Evolutionary conservation across 92 coral and sea anemone genomes (phyloP), one percentile per base, ranked within the genome.

Genomic region (Palythoa heliodiscus): DNA sequence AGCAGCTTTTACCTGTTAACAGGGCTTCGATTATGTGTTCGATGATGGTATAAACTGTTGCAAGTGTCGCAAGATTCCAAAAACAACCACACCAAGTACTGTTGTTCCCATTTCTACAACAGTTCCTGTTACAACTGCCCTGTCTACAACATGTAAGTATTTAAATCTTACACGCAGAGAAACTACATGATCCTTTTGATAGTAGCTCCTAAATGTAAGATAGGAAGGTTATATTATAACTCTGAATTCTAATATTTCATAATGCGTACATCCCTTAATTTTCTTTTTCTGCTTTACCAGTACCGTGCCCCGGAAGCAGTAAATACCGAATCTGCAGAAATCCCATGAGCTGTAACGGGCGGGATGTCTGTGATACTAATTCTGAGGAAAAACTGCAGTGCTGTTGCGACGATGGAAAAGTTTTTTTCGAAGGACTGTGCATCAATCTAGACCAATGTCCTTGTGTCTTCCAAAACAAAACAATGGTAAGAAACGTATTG

Each of bases 381-480:
- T 90, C 93, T 17, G 82, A 55, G 25, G 85, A 83, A 17, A 71
- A 72, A 25, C 76, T 90, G 90, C 82, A 87, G 52, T 90, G 93
- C 72, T 90, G 93, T 75, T 90, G 93, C 77, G 93, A 90, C 47
- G 88, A 90, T 0, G 88, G 90, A 8, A 79, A 87, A 53, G 90
- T 90, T 71, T 39, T 87, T 52, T 90, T 80, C 67, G 70, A 87
- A 55, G 87, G 78, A 38, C 86, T 57, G 14, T 90, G 93, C 60
- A 87, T 90, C 14, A 23, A 38, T 11, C n/a, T 76, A 11, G 78
- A 83, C 10, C 87, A 90, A 52, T 90, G 93, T 61, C 93, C 93
- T 47, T 90, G 93, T 60, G 64, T 90, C 37, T 87, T 69, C 77
- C 68, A 82, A 29, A 87, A 87, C 75, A 90, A 81, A 66, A 76